Evolutionary conservation across 2,888 invertebrate genomes (phyloP).

Genomic region (Caradrina kadenii): DNA sequence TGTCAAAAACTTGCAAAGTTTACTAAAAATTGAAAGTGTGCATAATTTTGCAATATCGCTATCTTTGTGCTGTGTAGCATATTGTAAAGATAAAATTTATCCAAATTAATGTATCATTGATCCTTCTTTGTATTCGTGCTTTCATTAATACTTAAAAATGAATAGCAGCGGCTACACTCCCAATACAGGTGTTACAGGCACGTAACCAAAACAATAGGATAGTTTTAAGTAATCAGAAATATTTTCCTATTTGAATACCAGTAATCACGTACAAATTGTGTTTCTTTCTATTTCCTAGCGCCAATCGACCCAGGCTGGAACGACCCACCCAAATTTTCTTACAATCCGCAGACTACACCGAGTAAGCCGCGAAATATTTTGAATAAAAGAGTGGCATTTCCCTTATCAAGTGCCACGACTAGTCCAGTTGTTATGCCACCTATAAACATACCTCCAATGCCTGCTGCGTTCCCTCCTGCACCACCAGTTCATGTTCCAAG

Average conservation of each 20-base stretch:
- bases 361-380: conserved; percentile 85
- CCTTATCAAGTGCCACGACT: conserved; percentile 75
- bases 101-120: neutral
- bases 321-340: conserved; percentile 89
- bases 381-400: conserved; percentile 90
- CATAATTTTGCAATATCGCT: conserved; percentile 16
- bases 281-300: conserved; percentile 66
- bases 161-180: conserved; percentile 70
- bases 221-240: neutral
- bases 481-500: conserved; percentile 57
- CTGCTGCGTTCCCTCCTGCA: conserved; percentile 62
- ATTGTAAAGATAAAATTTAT: conserved; percentile 12
- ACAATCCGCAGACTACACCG: conserved; percentile 81
- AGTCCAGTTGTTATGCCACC: conserved; percentile 64
- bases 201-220: conserved; percentile 36
- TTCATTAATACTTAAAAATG: conserved; percentile 58
- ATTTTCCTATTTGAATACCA: neutral
- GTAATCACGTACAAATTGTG: neutral
- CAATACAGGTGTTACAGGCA: conserved; percentile 72
- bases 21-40: conserved; percentile 27
- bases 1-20: conserved; percentile 24
- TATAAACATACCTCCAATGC: conserved; percentile 76
- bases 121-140: conserved; percentile 2
- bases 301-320: conserved; percentile 91
- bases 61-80: conserved; percentile 7